phyloP scores from a whole-genome alignment of 2,888 invertebrate species.

The Sminthurinus aureus region DNA sequence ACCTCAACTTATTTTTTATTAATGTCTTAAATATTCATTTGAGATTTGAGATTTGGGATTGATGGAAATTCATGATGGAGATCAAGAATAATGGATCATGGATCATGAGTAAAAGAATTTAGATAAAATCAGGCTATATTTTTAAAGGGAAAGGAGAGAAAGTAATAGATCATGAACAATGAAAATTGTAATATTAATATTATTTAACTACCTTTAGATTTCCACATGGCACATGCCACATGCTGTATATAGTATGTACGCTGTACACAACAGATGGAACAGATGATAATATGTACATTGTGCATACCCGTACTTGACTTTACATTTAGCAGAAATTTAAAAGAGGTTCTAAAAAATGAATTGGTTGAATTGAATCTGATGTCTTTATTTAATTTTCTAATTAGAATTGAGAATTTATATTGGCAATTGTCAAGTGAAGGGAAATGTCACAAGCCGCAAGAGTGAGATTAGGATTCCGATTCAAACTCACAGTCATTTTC shows the following conservation, averaged over 20 bases:
- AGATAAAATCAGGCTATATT: too few relatives aligned
- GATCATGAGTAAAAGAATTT: too few relatives aligned
- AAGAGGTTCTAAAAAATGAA: background rate
- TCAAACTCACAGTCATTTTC: too few relatives aligned
- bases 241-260: too few relatives aligned
- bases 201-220: too few relatives aligned
- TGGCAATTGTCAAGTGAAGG: background rate
- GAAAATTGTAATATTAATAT: background rate
- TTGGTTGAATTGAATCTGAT: background rate
- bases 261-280: background rate
- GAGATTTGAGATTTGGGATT: too few relatives aligned
- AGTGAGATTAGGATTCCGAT: background rate
- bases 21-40: too few relatives aligned
- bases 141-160: background rate
- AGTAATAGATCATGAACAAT: background rate
- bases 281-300: too few relatives aligned
- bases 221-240: too few relatives aligned
- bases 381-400: constrained; percentile 9
- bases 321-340: constrained; percentile 1
- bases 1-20: background rate
- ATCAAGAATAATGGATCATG: too few relatives aligned
- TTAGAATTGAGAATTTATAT: constrained; percentile 8
- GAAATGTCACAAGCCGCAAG: background rate
- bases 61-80: too few relatives aligned
- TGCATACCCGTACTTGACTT: background rate